These are phyloP conservation scores for Crocallis elinguaria DNA, from an alignment of 2,888 invertebrate species.

Conservation along the genomic window DNA sequence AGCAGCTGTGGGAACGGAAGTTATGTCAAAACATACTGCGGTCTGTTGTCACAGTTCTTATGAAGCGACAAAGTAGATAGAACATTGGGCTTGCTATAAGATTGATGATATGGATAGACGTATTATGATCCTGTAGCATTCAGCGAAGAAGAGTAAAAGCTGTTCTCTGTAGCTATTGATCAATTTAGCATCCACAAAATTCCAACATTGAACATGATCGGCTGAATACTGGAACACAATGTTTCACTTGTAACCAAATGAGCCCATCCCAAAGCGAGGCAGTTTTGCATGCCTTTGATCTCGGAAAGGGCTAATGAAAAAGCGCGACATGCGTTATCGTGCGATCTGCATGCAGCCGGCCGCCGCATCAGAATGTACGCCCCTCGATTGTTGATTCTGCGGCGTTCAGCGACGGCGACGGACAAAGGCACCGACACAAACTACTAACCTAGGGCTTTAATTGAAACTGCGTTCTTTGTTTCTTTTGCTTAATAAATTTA, in stretches of 20 bases:
- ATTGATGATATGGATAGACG: background rate
- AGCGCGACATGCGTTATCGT: background rate
- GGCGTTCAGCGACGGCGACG: background rate
- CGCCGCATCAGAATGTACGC: constrained; percentile 8
- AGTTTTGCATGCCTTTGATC: constrained; percentile 9
- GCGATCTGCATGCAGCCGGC: constrained; percentile 6
- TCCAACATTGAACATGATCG: too few species aligned
- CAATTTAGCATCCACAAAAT: too few species aligned
- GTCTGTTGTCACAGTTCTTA: constrained; percentile 7
- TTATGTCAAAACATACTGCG: constrained; percentile 26
- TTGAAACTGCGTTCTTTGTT: background rate
- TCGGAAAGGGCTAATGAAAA: constrained; percentile 4
- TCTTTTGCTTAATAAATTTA: background rate
- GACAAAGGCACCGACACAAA: background rate
- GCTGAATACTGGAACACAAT: too few species aligned
- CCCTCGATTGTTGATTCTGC: background rate
- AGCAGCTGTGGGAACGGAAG: constrained; percentile 36
- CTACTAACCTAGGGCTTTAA: background rate
- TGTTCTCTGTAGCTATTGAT: too few species aligned
- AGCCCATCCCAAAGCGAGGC: background rate
- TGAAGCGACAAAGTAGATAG: too few species aligned
- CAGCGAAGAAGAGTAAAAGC: too few species aligned
- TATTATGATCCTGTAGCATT: too few species aligned
- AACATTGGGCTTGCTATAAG: too few species aligned
- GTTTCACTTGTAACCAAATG: too few species aligned